Conservation (phyloP, 2,797 vertebrate genomes). For the Sebastes oblongus region DNA sequence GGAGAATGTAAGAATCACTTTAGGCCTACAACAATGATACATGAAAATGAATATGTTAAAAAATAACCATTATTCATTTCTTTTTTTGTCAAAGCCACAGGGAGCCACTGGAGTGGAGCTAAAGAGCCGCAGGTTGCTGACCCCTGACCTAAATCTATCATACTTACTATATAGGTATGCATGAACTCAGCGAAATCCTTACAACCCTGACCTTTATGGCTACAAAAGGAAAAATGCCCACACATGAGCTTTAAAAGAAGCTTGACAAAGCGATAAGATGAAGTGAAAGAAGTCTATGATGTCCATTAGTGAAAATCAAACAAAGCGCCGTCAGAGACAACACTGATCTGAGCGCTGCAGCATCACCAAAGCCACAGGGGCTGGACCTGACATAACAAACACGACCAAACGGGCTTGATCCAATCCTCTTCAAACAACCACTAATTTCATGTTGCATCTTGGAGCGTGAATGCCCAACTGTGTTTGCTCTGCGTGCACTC, state of each 20-base stretch:
- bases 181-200: not conserved
- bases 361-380: constrained; percentile 37
- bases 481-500: constrained; percentile 64
- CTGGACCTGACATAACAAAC: constrained; percentile 60
- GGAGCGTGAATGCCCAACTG: constrained; percentile 68
- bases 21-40: too few relatives aligned
- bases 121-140: too few relatives aligned
- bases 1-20: too few relatives aligned
- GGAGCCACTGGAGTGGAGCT: too few relatives aligned
- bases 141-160: not conserved
- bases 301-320: constrained; percentile 50
- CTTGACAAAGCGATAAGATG: not conserved
- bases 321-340: constrained; percentile 11
- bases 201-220: not conserved
- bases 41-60: too few relatives aligned
- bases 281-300: constrained; percentile 4
- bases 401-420: constrained; percentile 36
- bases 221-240: not conserved
- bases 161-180: not conserved
- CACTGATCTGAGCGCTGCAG: constrained; percentile 30
- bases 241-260: not conserved
- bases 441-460: constrained; percentile 69
- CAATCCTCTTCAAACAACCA: constrained; percentile 58
- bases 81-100: too few relatives aligned
- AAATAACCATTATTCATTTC: too few relatives aligned